phyloP scores from a whole-genome alignment of 2,797 vertebrate genomes.

The Pangasius djambal region DNA sequence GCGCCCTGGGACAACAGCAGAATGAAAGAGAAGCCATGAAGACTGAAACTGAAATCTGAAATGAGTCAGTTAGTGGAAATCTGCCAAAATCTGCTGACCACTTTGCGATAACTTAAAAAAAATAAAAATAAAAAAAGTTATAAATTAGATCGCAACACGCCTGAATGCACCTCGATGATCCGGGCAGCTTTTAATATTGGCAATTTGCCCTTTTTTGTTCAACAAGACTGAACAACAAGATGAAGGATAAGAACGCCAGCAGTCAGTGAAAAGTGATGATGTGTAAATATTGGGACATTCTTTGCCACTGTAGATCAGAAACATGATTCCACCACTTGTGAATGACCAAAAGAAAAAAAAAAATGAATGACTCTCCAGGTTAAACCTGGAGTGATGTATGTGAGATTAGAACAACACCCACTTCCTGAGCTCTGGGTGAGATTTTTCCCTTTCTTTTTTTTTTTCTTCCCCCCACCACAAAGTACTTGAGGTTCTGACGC shows the following conservation, averaged over 20 bases:
- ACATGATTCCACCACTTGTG: background rate
- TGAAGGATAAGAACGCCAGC: background rate
- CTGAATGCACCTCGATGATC: background rate
- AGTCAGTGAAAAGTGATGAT: background rate
- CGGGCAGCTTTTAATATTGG: background rate
- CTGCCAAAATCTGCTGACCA: too few relatives aligned
- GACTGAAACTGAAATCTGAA: slow-evolving; percentile 28
- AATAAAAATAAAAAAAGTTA: too few relatives aligned
- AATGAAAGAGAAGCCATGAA: slow-evolving; percentile 18
- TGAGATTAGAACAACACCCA: background rate
- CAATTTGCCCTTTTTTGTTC: background rate
- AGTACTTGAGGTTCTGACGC: background rate
- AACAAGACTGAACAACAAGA: background rate
- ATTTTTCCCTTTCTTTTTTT: background rate
- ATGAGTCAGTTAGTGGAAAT: background rate
- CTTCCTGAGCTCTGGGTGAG: background rate
- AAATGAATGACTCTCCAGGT: background rate
- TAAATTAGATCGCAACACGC: background rate
- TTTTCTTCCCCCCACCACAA: background rate
- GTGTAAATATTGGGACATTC: background rate
- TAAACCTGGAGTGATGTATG: background rate
- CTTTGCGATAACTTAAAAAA: background rate
- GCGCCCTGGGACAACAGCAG: background rate
- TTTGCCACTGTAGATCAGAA: background rate
- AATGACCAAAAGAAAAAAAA: background rate